Percentiles rank a stretch among this genome's conserved stretches.
Evolutionary conservation across 2,888 invertebrate genomes (phyloP).

Genomic region (Tipula vernalis): DNA sequence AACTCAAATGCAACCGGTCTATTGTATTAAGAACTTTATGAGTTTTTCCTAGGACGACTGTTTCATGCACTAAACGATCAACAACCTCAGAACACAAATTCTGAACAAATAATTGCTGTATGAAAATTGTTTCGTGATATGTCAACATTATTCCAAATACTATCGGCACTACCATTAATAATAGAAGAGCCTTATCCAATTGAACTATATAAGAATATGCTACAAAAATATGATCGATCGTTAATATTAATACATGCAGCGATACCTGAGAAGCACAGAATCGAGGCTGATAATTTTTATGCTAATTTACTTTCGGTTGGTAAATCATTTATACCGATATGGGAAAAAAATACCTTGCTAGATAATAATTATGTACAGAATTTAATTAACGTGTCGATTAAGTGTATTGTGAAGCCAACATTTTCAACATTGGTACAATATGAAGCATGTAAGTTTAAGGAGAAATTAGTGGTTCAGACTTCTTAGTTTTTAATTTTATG

Average conservation of each 20-base stretch:
- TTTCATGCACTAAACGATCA: not conserved
- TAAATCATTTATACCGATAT: not conserved
- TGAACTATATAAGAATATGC: not conserved
- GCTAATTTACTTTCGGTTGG: not conserved
- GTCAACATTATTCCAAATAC: slow-evolving; percentile 49
- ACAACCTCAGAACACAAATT: not conserved
- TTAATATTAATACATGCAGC: not conserved
- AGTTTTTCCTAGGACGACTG: not conserved
- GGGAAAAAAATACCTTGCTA: not conserved
- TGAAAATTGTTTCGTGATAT: slow-evolving; percentile 42
- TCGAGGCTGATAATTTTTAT: not conserved
- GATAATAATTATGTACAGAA: not conserved
- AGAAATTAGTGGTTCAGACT: not conserved
- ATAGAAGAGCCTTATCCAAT: slow-evolving; percentile 29
- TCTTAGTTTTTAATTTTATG: not conserved
- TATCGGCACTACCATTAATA: slow-evolving; percentile 47
- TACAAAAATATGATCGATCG: not conserved
- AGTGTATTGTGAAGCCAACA: not conserved
- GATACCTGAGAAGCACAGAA: not conserved
- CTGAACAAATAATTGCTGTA: not conserved
- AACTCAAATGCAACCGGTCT: slow-evolving; percentile 27
- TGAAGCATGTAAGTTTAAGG: not conserved
- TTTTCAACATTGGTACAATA: not conserved
- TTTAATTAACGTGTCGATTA: not conserved
- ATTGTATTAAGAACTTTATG: not conserved